These are phyloP conservation scores for Amphiprion ocellaris DNA, from an alignment of 2,113 vertebrate species.

Conservation along the genomic window DNA sequence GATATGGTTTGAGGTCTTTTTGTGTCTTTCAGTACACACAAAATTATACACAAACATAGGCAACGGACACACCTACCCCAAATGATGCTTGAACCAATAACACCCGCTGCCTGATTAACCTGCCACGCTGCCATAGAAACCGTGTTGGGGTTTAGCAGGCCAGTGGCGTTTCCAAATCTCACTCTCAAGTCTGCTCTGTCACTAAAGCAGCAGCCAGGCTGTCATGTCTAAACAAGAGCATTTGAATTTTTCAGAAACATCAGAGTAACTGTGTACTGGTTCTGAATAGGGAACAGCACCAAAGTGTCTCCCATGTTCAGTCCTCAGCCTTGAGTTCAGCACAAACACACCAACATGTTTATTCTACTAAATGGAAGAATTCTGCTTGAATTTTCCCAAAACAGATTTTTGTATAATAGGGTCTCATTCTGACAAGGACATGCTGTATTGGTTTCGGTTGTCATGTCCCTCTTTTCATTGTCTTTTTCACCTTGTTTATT, in stretches of 20 bases:
- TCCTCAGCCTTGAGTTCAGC: constrained; percentile 22
- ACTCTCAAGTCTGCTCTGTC: constrained; percentile 5
- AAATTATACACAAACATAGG: neutral
- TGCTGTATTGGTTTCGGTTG: neutral
- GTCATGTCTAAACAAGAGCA: constrained; percentile 11
- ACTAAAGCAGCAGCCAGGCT: neutral
- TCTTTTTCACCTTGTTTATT: neutral
- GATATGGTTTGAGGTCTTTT: neutral
- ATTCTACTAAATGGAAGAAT: neutral
- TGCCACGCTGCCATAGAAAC: constrained; percentile 39
- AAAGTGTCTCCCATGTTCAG: constrained; percentile 11
- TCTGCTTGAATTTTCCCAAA: constrained; percentile 15
- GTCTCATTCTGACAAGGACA: neutral
- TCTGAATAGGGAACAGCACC: constrained; percentile 13
- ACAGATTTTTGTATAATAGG: neutral
- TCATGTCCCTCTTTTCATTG: neutral
- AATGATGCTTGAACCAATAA: constrained; percentile 24
- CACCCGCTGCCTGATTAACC: constrained; percentile 14
- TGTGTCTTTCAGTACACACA: neutral
- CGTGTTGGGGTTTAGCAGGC: constrained; percentile 13
- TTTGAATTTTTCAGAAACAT: constrained; percentile 25
- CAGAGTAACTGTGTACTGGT: neutral
- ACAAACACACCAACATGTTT: constrained; percentile 1
- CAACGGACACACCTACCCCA: neutral
- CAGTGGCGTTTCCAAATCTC: constrained; percentile 35